Evolutionary conservation across 2,888 invertebrate species (phyloP), one percentile per base, ranked within the genome.

Genomic region (Diaprepes abbreviatus): DNA sequence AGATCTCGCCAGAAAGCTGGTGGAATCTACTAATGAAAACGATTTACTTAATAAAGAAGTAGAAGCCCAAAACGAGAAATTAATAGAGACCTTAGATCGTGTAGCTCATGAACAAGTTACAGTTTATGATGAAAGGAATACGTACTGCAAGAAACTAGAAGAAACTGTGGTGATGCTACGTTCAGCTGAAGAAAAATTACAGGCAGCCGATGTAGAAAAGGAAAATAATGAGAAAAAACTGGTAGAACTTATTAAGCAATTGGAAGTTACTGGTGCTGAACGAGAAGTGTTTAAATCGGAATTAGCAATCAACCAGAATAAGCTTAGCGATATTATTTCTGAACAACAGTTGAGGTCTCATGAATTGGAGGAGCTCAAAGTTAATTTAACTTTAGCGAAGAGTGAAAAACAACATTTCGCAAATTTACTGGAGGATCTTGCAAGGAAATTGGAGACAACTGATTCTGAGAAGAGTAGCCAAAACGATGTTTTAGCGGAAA

Each of bases 101-200:
- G 17, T 52, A 3, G 28, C 36, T 28, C 28, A 45, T 3, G 58
- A 57, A n/a, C 24, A 54, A 6, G 3, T 16, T 33, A 28, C 52
- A 17, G 17, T 31, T 38, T 43, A 33, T 43, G 21, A 58, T 35
- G 58, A 36, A 59, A 54, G 43, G 16, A 35, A 63, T 19, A 28
- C 21, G 10, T 48, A 65, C 24, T 66, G 60, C 28, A 28, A 33
- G 14, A 55, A 64, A 35, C 40, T 72, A 6, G 43, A 68, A 59
- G 33, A 36, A 28, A 21, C 21, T 12, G 19, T 58, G 1, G 17
- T 58, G 21, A 64, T 57, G 12, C 9, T 69, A 7, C 21, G 55
- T n/a, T 17, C n/a, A 2, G 58, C 55, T 5, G 60, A 73, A 45
- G 58, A 64, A 52, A 21, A 55, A 9, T 2, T 66, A 1, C 28